A percentile compares a stretch with the other conserved stretches of the same genome.
Conservation (phyloP, 2,113 vertebrate species). For the Leiothrix lutea region DNA sequence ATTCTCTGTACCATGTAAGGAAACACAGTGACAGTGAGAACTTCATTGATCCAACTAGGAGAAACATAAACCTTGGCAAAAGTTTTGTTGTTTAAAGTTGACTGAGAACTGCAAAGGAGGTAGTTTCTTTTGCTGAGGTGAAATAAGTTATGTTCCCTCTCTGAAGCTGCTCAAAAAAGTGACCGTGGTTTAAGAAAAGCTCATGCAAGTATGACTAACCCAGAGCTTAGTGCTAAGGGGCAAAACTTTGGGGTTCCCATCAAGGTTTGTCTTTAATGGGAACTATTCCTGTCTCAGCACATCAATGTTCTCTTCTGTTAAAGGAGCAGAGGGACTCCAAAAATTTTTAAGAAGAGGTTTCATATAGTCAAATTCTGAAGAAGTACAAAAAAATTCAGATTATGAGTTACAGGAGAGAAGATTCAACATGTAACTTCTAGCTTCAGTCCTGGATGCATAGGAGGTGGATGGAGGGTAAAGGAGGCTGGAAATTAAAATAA, state of each 20-base stretch:
- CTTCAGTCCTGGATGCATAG: neutral
- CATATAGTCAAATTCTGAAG: neutral
- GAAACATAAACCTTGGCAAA: neutral
- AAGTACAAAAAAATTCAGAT: neutral
- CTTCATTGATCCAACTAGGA: neutral
- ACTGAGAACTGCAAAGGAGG: neutral
- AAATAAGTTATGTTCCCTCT: neutral
- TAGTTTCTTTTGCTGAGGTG: neutral
- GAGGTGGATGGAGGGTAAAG: neutral
- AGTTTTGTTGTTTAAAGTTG: neutral
- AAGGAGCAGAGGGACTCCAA: neutral
- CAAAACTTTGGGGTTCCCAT: neutral
- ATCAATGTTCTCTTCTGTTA: neutral
- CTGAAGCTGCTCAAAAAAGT: neutral
- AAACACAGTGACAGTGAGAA: neutral
- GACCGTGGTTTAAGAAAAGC: neutral
- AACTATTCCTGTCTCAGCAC: neutral
- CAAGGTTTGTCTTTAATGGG: neutral
- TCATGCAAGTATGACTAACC: neutral
- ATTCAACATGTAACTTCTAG: neutral
- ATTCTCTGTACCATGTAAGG: neutral
- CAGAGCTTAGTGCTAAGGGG: neutral
- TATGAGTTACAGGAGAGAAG: neutral
- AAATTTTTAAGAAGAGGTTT: neutral
- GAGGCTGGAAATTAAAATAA: conserved; percentile 45